These are phyloP conservation scores for Tiliacea citrago DNA, from an alignment of 2,888 invertebrate genomes.

Conservation along the genomic window DNA sequence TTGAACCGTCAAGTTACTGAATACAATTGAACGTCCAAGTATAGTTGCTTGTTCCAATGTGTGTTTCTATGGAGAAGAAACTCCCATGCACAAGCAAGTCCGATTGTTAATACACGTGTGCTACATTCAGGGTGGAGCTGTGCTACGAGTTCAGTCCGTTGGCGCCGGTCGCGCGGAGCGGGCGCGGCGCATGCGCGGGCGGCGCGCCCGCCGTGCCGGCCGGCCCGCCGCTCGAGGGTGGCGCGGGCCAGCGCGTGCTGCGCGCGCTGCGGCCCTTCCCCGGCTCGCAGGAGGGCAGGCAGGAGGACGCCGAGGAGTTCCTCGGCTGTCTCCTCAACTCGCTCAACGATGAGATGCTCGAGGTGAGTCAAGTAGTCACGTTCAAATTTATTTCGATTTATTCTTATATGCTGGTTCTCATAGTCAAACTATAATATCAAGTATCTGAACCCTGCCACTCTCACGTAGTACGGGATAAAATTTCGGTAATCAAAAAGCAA, in stretches of 20 bases:
- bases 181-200: conserved; percentile 74
- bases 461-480: too few relatives aligned
- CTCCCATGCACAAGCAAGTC: not conserved
- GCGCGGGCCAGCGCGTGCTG: conserved; percentile 95
- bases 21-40: too few relatives aligned
- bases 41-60: not conserved
- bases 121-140: conserved; percentile 92
- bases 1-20: too few relatives aligned
- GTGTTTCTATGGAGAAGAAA: too few relatives aligned
- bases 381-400: too few relatives aligned
- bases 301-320: conserved; percentile 99
- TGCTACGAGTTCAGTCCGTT: conserved; percentile 94
- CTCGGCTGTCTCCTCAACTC: conserved; percentile 97
- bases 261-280: conserved; percentile 93
- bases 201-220: conserved; percentile 87
- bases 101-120: not conserved
- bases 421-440: too few relatives aligned
- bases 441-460: too few relatives aligned
- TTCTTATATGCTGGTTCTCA: too few relatives aligned
- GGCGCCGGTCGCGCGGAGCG: conserved; percentile 81
- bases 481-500: too few relatives aligned
- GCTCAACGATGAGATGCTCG: conserved; percentile 99
- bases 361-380: conserved; percentile 87
- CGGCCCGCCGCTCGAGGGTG: conserved; percentile 97
- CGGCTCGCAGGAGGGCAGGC: conserved; percentile 95